Evolutionary conservation across 2,888 invertebrate genomes (phyloP).

Genomic region (Leucophenga montana): DNA sequence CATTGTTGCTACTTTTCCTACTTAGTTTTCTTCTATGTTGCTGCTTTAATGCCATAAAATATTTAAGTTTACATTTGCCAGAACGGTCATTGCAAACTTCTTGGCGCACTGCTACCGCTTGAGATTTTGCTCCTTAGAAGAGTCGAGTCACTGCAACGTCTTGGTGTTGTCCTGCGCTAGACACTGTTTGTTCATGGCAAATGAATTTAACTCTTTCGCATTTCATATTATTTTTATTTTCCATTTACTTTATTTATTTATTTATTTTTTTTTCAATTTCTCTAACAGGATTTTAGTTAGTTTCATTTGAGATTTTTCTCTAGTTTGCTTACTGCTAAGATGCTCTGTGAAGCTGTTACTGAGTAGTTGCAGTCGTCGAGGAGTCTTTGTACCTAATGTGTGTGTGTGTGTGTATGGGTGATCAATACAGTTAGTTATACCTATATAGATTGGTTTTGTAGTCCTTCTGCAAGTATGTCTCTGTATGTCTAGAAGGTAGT

Average conservation of each 20-base stretch:
- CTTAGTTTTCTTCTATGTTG: constrained; percentile 43
- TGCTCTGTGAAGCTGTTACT: neutral
- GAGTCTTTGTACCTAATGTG: too few species aligned
- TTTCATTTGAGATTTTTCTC: neutral
- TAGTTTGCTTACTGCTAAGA: neutral
- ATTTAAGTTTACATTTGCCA: constrained; percentile 63
- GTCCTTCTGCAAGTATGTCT: neutral
- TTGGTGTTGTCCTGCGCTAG: neutral
- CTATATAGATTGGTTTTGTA: neutral
- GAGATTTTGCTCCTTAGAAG: neutral
- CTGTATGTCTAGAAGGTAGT: neutral
- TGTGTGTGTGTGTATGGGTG: too few species aligned
- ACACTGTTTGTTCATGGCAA: constrained; percentile 8
- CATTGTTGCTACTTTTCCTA: constrained; percentile 6
- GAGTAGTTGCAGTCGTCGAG: too few species aligned
- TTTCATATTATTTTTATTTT: constrained; percentile 3
- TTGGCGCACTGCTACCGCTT: constrained; percentile 30
- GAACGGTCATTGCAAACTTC: constrained; percentile 24
- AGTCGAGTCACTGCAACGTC: constrained; percentile 25
- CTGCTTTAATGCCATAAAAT: constrained; percentile 62
- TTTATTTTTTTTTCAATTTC: constrained; percentile 52
- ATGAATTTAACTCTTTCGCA: constrained; percentile 19
- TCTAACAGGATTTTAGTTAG: constrained; percentile 59
- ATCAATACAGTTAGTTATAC: too few species aligned
- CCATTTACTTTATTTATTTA: neutral